Conservation (phyloP, 2,113 vertebrate species). For the Brachirus orientalis region DNA sequence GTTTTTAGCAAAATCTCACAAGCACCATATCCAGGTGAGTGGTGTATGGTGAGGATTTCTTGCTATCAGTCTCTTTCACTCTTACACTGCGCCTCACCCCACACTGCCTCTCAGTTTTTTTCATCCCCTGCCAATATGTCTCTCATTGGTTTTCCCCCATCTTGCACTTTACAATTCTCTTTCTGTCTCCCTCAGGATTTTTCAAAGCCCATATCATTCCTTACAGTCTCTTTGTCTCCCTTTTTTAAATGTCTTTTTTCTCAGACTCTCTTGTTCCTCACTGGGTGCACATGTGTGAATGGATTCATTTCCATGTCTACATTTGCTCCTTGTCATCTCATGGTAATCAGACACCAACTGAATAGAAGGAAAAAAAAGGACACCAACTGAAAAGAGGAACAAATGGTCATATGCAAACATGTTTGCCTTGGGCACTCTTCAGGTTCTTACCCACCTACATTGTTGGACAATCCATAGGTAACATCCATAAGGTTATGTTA, state of each 20-base stretch:
- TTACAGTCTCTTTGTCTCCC: slow-evolving; percentile 43
- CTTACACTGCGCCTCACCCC: slow-evolving; percentile 49
- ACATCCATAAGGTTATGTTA: background rate
- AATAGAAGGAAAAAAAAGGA: too few relatives aligned
- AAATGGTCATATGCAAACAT: slow-evolving; percentile 2
- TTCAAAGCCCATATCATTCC: slow-evolving; percentile 63
- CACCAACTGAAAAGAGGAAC: slow-evolving; percentile 3
- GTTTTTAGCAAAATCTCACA: slow-evolving; percentile 77
- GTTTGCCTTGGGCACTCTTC: background rate
- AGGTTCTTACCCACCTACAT: background rate
- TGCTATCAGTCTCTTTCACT: slow-evolving; percentile 74
- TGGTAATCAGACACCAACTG: slow-evolving; percentile 18
- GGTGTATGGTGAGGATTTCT: slow-evolving; percentile 74
- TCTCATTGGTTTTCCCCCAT: slow-evolving; percentile 46
- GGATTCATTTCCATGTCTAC: slow-evolving; percentile 19
- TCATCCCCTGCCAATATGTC: slow-evolving; percentile 69
- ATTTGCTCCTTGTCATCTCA: slow-evolving; percentile 13
- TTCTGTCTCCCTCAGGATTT: slow-evolving; percentile 69
- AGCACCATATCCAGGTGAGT: slow-evolving; percentile 80
- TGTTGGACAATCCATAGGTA: background rate
- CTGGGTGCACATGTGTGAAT: slow-evolving; percentile 20
- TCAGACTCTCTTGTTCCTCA: slow-evolving; percentile 26
- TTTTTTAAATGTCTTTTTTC: slow-evolving; percentile 28
- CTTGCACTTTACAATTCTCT: slow-evolving; percentile 70
- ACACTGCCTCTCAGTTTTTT: slow-evolving; percentile 48